phyloP scores from a whole-genome alignment of 2,888 invertebrate genomes.

The Camponotus fellah region DNA sequence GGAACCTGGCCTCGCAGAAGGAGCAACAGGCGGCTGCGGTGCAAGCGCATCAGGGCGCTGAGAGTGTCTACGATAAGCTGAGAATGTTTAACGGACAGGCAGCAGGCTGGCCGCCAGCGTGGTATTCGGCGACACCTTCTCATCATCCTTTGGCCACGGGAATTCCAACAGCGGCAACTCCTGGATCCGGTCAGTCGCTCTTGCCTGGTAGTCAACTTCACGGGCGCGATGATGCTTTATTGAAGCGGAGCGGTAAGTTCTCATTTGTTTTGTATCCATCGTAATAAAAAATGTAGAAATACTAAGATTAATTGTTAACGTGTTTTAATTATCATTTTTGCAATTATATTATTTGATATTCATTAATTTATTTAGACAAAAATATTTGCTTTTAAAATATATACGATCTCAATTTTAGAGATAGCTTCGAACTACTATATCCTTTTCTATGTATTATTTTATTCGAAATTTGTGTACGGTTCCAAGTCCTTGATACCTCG shows the following conservation, averaged over 20 bases:
- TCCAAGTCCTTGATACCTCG: conserved; percentile 28
- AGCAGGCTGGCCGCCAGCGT: conserved; percentile 93
- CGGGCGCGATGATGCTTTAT: conserved; percentile 84
- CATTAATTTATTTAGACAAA: not conserved
- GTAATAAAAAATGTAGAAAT: not conserved
- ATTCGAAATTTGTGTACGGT: conserved; percentile 54
- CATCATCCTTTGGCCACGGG: conserved; percentile 87
- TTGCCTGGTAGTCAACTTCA: conserved; percentile 87
- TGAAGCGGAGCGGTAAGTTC: conserved; percentile 83
- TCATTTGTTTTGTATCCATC: conserved; percentile 22
- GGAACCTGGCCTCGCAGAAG: conserved; percentile 98
- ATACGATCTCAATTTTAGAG: conserved; percentile 49
- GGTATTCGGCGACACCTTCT: conserved; percentile 94
- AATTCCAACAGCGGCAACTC: conserved; percentile 82
- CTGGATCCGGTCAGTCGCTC: conserved; percentile 84
- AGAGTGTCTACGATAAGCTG: conserved; percentile 97
- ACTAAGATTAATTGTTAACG: not conserved
- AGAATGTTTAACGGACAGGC: conserved; percentile 97
- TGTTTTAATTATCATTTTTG: not conserved
- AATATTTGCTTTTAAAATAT: conserved; percentile 5
- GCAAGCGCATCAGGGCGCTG: conserved; percentile 88
- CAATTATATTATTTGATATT: not conserved
- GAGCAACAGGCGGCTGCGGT: conserved; percentile 95
- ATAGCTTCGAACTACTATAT: conserved; percentile 44
- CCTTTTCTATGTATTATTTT: not conserved